Evolutionary conservation across 2,888 invertebrate species (phyloP), one percentile per base, ranked within the genome.

Genomic region (Leptinotarsa haldemani): DNA sequence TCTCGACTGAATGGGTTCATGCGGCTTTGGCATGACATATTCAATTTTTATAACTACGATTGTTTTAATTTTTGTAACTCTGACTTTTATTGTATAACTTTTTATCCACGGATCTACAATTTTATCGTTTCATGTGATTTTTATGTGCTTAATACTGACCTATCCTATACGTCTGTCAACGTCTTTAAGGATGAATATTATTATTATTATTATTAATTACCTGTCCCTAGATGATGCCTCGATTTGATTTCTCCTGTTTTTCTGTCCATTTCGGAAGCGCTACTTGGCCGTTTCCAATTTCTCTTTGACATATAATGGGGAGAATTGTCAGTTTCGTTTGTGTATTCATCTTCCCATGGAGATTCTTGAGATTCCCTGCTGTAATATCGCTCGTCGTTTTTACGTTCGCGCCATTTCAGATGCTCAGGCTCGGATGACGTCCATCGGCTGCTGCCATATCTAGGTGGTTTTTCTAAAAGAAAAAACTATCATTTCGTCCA

Each of bases 291-390:
- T 80, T 90, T 90, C 90, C 90, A 90, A 52, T 83, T 85, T 70
- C 86, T 82, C 70, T 85, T 85, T 9, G 78, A 79, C 40, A 85
- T 70, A 80, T 87, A 88, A 75, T 86, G 86, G 1, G 85, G 81
- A 3, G 86, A 83, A 63, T 86, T 86, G 58, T 86, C 86, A 3
- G 84, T 83, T 71, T 86, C 87, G 73, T 87, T 86, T 7, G 83
- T 80, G 76, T 91, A 91, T 74, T 92, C 91, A 74, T 87, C 89
- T 80, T 92, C 93, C 89, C 93, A 91, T 16, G 92, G 89, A 63
- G 88, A 88, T 79, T 91, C 88, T 75, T 87, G 87, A 1, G 87
- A 86, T 47, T 87, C 87, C 47, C 87, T 81, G 65, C 83, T 83
- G 74, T 86, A 87, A 75, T 86, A 86, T 22, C 86, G 78, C 15